Conservation (phyloP, 37 sponge, comb jelly and placozoan species). For the Petrosia ficiformis region DNA sequence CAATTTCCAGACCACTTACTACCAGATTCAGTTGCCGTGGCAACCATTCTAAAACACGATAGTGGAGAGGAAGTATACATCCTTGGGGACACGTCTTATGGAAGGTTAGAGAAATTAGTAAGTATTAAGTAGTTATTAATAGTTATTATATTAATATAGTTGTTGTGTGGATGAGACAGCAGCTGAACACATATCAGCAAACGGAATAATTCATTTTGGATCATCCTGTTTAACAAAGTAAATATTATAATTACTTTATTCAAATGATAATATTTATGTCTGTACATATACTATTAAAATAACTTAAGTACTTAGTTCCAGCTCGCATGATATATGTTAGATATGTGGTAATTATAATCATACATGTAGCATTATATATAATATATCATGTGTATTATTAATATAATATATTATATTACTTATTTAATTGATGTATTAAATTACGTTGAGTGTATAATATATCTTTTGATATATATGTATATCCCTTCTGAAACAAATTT, state of each 20-base stretch:
- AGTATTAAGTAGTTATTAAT: not conserved
- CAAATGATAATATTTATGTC: not conserved
- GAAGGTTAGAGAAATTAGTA: constrained; percentile 53
- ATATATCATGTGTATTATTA: no score
- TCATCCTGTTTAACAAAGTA: constrained; percentile 82
- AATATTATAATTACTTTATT: constrained; percentile 18
- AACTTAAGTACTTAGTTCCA: no score
- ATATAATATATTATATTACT: no score
- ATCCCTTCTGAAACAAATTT: no score
- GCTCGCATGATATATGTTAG: no score
- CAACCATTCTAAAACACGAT: constrained; percentile 5
- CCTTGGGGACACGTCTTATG: constrained; percentile 87
- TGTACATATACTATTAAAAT: not conserved
- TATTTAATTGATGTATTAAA: no score
- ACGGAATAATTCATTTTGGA: constrained; percentile 93
- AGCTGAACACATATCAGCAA: constrained; percentile 70
- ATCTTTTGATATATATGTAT: no score
- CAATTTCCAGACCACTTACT: constrained; percentile 92
- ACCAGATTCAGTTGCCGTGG: constrained; percentile 54
- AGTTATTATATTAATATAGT: constrained; percentile 12
- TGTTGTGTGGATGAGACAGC: constrained; percentile 97
- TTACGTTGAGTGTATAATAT: no score
- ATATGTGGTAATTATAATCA: no score
- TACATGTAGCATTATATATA: no score
- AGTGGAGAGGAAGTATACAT: constrained; percentile 25